Conservation (phyloP, 2,888 invertebrate genomes). For the Cryptus viduatorius region DNA sequence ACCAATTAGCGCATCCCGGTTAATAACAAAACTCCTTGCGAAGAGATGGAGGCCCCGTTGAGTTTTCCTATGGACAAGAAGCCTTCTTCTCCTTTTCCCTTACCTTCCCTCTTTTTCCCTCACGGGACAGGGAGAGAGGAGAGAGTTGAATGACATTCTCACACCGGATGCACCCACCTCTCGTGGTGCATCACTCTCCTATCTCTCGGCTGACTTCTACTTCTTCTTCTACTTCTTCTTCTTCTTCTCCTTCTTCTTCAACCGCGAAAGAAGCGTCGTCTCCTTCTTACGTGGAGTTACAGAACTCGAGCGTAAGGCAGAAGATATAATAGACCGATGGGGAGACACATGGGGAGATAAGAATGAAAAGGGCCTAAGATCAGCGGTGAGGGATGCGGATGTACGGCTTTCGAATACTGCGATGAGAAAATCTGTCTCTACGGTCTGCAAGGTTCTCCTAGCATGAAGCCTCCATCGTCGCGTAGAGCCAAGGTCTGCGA, state of each 20-base stretch:
- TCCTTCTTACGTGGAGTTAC: neutral
- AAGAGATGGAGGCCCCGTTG: neutral
- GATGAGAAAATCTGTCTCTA: neutral
- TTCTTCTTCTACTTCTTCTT: neutral
- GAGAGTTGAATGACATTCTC: conserved; percentile 67
- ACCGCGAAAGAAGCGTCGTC: neutral
- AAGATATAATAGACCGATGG: neutral
- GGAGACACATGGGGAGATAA: neutral
- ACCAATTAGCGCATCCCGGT: conserved; percentile 67
- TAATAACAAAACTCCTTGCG: conserved; percentile 59
- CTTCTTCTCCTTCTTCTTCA: conserved; percentile 8
- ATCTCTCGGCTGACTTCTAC: neutral
- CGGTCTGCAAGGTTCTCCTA: neutral
- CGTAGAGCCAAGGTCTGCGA: conserved; percentile 57
- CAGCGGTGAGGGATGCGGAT: no score
- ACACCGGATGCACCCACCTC: conserved; percentile 62
- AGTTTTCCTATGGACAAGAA: conserved; percentile 17
- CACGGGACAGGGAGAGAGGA: conserved; percentile 27
- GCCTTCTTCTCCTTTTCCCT: conserved; percentile 22
- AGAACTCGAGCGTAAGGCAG: conserved; percentile 26
- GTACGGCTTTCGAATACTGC: neutral
- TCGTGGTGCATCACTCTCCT: neutral
- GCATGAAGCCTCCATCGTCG: neutral
- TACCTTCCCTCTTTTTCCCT: conserved; percentile 5
- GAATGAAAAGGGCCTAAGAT: no score